These are phyloP conservation scores for Liopterus haemorrhoidalis DNA, from an alignment of 2,888 invertebrate genomes.

Conservation along the genomic window DNA sequence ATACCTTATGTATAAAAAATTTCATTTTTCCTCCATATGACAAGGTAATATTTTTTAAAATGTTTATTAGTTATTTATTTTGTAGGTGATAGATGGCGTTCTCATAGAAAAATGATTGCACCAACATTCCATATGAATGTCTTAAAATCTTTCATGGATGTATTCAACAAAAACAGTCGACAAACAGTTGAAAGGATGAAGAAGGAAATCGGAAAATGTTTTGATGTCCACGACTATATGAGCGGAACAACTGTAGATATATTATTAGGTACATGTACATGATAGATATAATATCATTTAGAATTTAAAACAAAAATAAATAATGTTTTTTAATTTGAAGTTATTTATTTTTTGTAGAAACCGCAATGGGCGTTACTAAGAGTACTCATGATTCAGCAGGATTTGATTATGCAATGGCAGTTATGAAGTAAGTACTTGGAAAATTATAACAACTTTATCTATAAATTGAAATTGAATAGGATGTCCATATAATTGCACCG, in stretches of 20 bases:
- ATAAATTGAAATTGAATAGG: not conserved
- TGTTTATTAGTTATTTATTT: too few species aligned
- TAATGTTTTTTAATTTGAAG: not conserved
- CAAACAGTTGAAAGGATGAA: slow-evolving; percentile 43
- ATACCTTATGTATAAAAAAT: too few species aligned
- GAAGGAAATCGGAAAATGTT: slow-evolving; percentile 44
- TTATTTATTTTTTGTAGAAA: slow-evolving; percentile 41
- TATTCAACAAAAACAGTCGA: slow-evolving; percentile 48
- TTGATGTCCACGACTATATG: slow-evolving; percentile 51
- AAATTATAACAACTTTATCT: slow-evolving; percentile 6
- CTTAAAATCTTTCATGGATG: slow-evolving; percentile 50
- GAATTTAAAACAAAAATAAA: not conserved
- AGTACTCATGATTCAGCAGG: slow-evolving; percentile 47
- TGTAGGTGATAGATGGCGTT: slow-evolving; percentile 48
- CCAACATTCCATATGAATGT: slow-evolving; percentile 50
- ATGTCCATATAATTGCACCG: slow-evolving; percentile 5
- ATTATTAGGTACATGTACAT: slow-evolving; percentile 40
- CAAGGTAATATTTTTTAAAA: too few species aligned
- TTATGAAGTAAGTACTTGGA: slow-evolving; percentile 49
- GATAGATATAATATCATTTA: not conserved
- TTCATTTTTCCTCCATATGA: too few species aligned
- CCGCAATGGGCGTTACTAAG: slow-evolving; percentile 52
- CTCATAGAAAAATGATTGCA: slow-evolving; percentile 50
- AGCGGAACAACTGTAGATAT: slow-evolving; percentile 50
- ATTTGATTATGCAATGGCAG: slow-evolving; percentile 52